A percentile compares a stretch with the other conserved stretches of the same genome.
phyloP scores from a whole-genome alignment of 1,140 invertebrate species.

The Ylistrum balloti region DNA sequence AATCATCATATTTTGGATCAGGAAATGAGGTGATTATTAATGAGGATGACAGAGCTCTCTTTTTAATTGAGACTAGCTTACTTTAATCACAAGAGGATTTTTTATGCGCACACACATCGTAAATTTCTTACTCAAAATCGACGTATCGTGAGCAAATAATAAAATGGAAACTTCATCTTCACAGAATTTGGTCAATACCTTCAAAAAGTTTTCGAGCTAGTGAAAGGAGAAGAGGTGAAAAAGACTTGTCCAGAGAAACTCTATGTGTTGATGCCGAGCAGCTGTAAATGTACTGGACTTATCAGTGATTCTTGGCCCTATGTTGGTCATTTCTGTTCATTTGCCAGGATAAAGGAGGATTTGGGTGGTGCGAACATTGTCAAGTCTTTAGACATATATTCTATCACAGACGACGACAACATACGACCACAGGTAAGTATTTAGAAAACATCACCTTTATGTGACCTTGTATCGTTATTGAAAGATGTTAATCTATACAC shows the following conservation, averaged over 20 bases:
- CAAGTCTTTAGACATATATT: neutral
- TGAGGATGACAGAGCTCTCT: too few relatives aligned
- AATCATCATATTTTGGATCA: too few relatives aligned
- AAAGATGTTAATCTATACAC: too few relatives aligned
- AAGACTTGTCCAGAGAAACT: neutral
- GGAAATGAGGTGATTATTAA: too few relatives aligned
- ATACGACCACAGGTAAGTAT: neutral
- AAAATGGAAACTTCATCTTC: neutral
- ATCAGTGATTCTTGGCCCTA: neutral
- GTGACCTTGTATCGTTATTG: too few relatives aligned
- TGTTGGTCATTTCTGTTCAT: neutral
- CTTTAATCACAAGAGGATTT: too few relatives aligned
- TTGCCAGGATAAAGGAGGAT: neutral
- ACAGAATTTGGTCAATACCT: neutral
- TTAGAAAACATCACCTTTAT: too few relatives aligned
- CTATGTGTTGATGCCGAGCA: neutral
- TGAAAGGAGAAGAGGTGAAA: neutral
- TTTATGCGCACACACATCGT: too few relatives aligned
- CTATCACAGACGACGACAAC: neutral
- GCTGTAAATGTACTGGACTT: conserved; percentile 14
- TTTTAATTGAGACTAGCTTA: too few relatives aligned
- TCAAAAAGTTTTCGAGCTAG: neutral
- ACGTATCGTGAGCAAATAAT: too few relatives aligned
- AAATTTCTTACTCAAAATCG: too few relatives aligned
- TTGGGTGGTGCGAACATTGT: neutral